These are phyloP conservation scores for Macroramphosus scolopax DNA, from an alignment of 2,797 vertebrate genomes.

Conservation along the genomic window DNA sequence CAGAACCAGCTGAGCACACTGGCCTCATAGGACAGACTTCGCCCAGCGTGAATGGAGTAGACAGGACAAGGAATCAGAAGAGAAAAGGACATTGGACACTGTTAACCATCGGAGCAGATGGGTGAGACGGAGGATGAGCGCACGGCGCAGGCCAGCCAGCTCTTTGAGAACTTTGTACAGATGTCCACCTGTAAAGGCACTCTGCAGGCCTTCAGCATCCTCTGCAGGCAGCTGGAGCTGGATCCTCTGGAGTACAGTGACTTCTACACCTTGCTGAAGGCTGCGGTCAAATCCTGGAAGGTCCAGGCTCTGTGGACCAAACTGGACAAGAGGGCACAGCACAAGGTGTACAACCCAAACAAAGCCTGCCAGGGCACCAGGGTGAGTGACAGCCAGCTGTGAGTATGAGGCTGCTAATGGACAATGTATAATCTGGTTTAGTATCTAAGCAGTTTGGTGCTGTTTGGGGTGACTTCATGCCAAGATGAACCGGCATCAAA, in stretches of 20 bases:
- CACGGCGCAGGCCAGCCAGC: constrained; percentile 84
- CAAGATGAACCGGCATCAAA: too few relatives aligned
- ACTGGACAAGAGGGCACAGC: constrained; percentile 90
- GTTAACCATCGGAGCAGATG: constrained; percentile 72
- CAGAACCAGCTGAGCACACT: constrained; percentile 60
- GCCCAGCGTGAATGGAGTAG: constrained; percentile 16
- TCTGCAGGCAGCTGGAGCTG: constrained; percentile 89
- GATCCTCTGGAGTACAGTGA: constrained; percentile 85
- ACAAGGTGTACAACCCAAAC: constrained; percentile 91
- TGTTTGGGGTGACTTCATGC: too few relatives aligned
- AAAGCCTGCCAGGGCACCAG: constrained; percentile 85
- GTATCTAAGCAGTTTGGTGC: too few relatives aligned
- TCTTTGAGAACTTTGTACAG: constrained; percentile 97
- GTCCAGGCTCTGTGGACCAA: constrained; percentile 96
- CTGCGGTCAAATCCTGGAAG: constrained; percentile 90
- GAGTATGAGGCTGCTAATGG: too few relatives aligned
- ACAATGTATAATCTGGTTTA: too few relatives aligned
- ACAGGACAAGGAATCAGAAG: constrained; percentile 1
- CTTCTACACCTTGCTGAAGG: constrained; percentile 90
- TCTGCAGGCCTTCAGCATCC: constrained; percentile 93
- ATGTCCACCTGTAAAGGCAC: constrained; percentile 93
- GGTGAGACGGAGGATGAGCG: constrained; percentile 88
- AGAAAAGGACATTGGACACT: neutral
- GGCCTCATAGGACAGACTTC: constrained; percentile 13
- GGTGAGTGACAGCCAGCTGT: constrained; percentile 82